Evolutionary conservation across 2,113 vertebrate genomes (phyloP), one percentile per base, ranked within the genome.

Genomic region (Vidua chalybeata): DNA sequence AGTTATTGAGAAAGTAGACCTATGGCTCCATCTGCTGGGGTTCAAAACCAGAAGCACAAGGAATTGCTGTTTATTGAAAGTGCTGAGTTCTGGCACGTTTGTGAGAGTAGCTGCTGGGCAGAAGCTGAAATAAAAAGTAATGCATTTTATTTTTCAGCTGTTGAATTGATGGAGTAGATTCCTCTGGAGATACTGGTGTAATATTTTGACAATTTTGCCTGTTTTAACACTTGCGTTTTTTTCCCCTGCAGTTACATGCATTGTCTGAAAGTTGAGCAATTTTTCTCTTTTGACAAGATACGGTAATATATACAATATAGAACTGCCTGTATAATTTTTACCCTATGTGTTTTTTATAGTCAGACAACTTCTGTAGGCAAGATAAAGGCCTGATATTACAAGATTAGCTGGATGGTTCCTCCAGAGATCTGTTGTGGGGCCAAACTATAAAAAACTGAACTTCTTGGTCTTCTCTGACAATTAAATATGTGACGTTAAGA

Each of bases 21-120:
- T 11, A 17, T 6, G 39, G 88, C 97, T 87, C 97, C 97, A 95
- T 77, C 97, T 97, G 18, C 90, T 96, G 97, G 97, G 18, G 5
- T 33, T 41, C 12, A 28, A 35, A 77, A 51, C 20, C 5, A 17
- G 2, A 49, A 28, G 15, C 17, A 4, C 7, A 3, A 22, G 52
- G 52, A 35, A 23, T 8, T 46, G 17, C 45, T 82, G 3, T 51
- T n/a, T 4, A 3, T 11, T 35, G 11, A 31, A 28, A 22, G 7
- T 3, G 0, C 41, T 7, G 37, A 6, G 0, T 37, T 48, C 22
- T 2, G 2, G 21, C 68, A 35, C 15, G 8, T 41, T 22, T 56
- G 2, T 16, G 39, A 59, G 18, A 51, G 39, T 55, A 68, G 17
- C 30, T 3, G 7, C 28, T 23, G 19, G 59, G 27, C 28, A 77